A percentile compares a stretch with the other conserved stretches of the same genome.
Conservation (phyloP, 1,140 invertebrate genomes). For the Megathymus violae region DNA sequence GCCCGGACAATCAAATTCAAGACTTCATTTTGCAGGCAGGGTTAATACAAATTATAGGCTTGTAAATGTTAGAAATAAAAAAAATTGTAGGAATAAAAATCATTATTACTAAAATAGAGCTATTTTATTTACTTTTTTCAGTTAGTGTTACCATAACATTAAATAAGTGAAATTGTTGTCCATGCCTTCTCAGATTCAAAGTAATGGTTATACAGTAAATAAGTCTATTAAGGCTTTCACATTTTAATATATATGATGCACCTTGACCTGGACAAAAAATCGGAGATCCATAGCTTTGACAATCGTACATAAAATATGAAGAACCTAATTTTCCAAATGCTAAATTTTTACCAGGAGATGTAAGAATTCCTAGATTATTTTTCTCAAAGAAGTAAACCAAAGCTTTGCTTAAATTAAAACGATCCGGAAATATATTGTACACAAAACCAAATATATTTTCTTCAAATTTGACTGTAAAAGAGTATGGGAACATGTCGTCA, state of each 20-base stretch:
- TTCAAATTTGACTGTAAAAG: constrained; percentile 83
- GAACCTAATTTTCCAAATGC: constrained; percentile 84
- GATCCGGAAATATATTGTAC: constrained; percentile 82
- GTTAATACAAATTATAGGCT: no score
- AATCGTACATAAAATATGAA: constrained; percentile 87
- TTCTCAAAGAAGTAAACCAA: constrained; percentile 85
- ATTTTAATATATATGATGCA: constrained; percentile 84
- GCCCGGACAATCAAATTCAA: no score
- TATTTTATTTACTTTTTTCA: constrained; percentile 66
- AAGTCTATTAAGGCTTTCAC: constrained; percentile 85
- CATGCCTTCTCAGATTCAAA: constrained; percentile 78
- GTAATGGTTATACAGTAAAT: constrained; percentile 84
- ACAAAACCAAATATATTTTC: constrained; percentile 85
- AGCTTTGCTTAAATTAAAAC: constrained; percentile 86
- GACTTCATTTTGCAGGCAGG: no score
- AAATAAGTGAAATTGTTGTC: constrained; percentile 71
- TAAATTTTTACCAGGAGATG: constrained; percentile 80
- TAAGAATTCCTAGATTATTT: constrained; percentile 81
- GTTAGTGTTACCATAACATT: constrained; percentile 51
- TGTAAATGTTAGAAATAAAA: no score
- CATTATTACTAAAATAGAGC: no score
- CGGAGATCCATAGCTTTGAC: constrained; percentile 84
- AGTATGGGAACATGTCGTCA: constrained; percentile 85
- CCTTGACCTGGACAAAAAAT: constrained; percentile 84
- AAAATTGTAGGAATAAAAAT: no score